Evolutionary conservation across 2,888 invertebrate genomes (phyloP).

Genomic region (Caenorhabditis auriculariae): DNA sequence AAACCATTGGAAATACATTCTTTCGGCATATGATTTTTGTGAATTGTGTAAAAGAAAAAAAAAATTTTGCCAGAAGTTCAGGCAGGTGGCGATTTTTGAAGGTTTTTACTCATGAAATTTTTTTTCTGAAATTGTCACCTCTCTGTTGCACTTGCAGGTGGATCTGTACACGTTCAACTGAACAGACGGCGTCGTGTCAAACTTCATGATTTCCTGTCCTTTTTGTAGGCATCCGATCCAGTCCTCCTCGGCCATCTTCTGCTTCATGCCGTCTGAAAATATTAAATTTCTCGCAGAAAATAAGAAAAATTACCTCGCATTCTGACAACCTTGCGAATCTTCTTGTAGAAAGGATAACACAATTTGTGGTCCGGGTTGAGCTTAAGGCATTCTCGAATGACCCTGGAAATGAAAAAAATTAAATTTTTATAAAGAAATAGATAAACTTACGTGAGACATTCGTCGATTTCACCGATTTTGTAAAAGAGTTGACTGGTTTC

Average conservation of each 20-base stretch:
- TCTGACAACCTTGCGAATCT: slow-evolving; percentile 83
- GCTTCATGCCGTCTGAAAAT: slow-evolving; percentile 22
- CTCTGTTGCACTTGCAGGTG: slow-evolving; percentile 76
- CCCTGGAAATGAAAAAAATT: slow-evolving; percentile 68
- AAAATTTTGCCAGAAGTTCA: no score
- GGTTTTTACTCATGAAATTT: no score
- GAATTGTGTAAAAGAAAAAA: no score
- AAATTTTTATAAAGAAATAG: neutral
- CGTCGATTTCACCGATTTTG: slow-evolving; percentile 85
- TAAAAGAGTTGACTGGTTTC: slow-evolving; percentile 84
- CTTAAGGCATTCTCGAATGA: slow-evolving; percentile 93
- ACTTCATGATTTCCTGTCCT: slow-evolving; percentile 71
- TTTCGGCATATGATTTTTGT: no score
- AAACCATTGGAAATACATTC: no score
- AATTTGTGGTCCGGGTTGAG: slow-evolving; percentile 95
- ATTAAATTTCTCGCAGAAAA: neutral
- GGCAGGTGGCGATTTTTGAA: no score
- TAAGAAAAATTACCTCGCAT: slow-evolving; percentile 34
- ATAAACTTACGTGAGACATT: slow-evolving; percentile 76
- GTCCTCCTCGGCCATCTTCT: slow-evolving; percentile 22
- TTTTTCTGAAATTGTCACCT: slow-evolving; percentile 63
- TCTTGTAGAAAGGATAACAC: slow-evolving; percentile 94
- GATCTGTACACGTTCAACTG: slow-evolving; percentile 73
- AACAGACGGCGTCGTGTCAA: slow-evolving; percentile 73
- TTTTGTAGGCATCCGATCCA: slow-evolving; percentile 74